Evolutionary conservation across 2,113 vertebrate species (phyloP).

Genomic region (Phoenicopterus ruber): DNA sequence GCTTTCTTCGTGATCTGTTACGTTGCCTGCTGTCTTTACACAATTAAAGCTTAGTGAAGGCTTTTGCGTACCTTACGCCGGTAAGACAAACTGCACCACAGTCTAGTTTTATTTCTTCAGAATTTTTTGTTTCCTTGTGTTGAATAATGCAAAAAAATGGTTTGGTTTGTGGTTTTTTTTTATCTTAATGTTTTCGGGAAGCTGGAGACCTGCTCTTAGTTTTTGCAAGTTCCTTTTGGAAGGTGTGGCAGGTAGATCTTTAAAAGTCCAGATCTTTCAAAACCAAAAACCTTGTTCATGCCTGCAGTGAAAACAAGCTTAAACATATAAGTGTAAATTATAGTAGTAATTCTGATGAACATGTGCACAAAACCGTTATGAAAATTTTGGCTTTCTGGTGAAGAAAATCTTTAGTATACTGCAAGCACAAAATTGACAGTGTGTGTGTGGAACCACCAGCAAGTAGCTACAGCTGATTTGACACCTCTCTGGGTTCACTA

Average conservation of each 20-base stretch:
- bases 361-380: fast-evolving
- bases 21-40: neutral
- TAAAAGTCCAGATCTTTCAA: neutral
- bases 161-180: neutral
- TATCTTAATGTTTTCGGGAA: neutral
- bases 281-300: neutral
- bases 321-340: neutral
- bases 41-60: neutral
- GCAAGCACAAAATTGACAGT: neutral
- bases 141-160: neutral
- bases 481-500: neutral
- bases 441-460: neutral
- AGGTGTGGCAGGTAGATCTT: neutral
- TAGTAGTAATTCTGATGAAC: neutral
- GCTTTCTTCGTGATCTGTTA: neutral
- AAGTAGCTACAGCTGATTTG: neutral
- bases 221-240: neutral
- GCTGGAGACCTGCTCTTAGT: neutral
- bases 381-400: neutral
- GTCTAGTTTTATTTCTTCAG: neutral
- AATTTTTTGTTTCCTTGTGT: neutral
- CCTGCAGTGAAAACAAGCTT: neutral
- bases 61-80: neutral
- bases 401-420: neutral
- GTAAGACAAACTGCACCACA: neutral